A percentile compares a stretch with the other conserved stretches of the same genome.
These are phyloP conservation scores for Vollenhovia emeryi DNA, from an alignment of 1,140 invertebrate genomes.

Conservation along the genomic window DNA sequence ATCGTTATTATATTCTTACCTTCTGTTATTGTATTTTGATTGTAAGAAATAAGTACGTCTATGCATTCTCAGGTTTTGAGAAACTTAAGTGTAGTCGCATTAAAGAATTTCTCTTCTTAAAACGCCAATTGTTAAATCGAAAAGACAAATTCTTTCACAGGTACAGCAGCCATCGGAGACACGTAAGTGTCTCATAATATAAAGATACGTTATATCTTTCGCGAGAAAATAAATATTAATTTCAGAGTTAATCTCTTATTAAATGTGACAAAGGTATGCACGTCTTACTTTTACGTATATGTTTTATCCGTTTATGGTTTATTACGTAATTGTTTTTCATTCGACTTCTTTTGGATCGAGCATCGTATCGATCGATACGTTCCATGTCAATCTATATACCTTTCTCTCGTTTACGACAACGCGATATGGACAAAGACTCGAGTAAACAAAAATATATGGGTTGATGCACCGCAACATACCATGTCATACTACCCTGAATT, in stretches of 20 bases:
- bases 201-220: background rate
- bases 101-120: constrained; percentile 1
- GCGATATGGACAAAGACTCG: background rate
- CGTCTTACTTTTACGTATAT: background rate
- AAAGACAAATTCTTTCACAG: constrained; percentile 6
- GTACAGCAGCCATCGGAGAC: background rate
- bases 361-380: background rate
- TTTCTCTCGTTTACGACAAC: background rate
- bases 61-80: background rate
- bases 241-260: background rate
- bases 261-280: background rate
- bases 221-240: constrained; percentile 1
- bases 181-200: background rate
- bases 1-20: background rate
- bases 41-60: background rate
- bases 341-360: background rate
- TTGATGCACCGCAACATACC: background rate
- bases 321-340: background rate
- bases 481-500: constrained; percentile 29
- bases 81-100: background rate
- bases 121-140: background rate
- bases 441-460: background rate
- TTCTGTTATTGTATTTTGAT: constrained; percentile 20
- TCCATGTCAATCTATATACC: background rate
- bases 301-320: background rate